Percentiles rank a stretch among this genome's conserved stretches.
These are phyloP conservation scores for Otis tarda DNA, from an alignment of 2,113 vertebrate genomes.

Conservation along the genomic window DNA sequence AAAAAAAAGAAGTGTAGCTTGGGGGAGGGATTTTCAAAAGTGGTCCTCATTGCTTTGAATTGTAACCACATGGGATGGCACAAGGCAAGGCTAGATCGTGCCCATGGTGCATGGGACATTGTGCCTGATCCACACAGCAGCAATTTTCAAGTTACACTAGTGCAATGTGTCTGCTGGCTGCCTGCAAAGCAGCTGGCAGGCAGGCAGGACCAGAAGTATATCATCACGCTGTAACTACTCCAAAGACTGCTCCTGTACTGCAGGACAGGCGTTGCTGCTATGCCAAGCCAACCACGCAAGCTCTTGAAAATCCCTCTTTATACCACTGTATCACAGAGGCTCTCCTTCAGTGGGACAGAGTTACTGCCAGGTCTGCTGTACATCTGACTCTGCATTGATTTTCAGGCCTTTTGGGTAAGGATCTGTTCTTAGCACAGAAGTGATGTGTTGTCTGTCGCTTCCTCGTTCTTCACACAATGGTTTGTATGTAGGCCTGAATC, in stretches of 20 bases:
- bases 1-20: neutral
- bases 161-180: fast-evolving
- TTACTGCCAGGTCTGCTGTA: neutral
- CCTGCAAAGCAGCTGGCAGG: fast-evolving
- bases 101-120: fast-evolving
- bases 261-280: neutral
- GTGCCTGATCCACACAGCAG: fast-evolving
- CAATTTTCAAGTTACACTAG: fast-evolving
- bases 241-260: neutral
- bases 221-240: neutral
- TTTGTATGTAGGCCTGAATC: conserved; percentile 71
- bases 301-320: neutral
- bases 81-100: fast-evolving
- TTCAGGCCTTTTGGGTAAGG: neutral
- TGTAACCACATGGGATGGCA: neutral
- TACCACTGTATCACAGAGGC: neutral
- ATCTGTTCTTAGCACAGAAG: neutral
- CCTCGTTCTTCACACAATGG: neutral
- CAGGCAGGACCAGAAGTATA: neutral
- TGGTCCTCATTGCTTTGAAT: neutral
- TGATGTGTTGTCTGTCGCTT: neutral
- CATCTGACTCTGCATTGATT: neutral
- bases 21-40: neutral
- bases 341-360: neutral
- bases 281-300: neutral